Evolutionary conservation across 2,113 vertebrate genomes (phyloP).

Genomic region (Macheiramphus alcinus): DNA sequence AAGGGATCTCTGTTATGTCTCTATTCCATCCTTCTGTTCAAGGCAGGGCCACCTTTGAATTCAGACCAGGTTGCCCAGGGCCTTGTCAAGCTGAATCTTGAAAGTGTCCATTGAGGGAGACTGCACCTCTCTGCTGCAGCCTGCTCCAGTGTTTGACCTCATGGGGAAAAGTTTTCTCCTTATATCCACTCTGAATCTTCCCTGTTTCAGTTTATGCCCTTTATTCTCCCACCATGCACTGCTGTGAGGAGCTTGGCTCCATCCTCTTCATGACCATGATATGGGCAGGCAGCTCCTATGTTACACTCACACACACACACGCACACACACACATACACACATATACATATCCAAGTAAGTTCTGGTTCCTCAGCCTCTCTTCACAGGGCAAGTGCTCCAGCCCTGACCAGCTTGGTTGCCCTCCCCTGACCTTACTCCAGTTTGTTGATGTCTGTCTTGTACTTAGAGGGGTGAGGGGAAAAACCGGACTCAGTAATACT

Average conservation of each 20-base stretch:
- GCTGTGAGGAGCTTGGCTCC: not conserved
- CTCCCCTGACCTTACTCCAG: not conserved
- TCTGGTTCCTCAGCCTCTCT: not conserved
- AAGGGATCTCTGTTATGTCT: not conserved
- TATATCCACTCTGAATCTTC: not conserved
- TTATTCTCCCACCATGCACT: not conserved
- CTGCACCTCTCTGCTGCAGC: not conserved
- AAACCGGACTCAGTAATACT: not conserved
- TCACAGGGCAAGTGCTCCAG: not conserved
- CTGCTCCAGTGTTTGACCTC: not conserved
- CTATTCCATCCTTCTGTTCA: not conserved
- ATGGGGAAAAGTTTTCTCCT: not conserved
- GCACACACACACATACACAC: rapidly evolving
- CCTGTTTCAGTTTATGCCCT: not conserved
- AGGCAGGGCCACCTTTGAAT: not conserved
- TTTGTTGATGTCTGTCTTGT: not conserved
- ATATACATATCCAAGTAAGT: not conserved
- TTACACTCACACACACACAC: not conserved
- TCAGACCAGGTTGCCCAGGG: not conserved
- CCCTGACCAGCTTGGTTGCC: not conserved
- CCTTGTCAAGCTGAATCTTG: not conserved
- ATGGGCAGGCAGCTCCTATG: not conserved
- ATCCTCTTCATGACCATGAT: not conserved
- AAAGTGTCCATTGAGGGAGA: not conserved
- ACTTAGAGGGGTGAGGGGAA: not conserved